These are phyloP conservation scores for Octonoba sinensis DNA, from an alignment of 2,888 invertebrate genomes.

Conservation along the genomic window DNA sequence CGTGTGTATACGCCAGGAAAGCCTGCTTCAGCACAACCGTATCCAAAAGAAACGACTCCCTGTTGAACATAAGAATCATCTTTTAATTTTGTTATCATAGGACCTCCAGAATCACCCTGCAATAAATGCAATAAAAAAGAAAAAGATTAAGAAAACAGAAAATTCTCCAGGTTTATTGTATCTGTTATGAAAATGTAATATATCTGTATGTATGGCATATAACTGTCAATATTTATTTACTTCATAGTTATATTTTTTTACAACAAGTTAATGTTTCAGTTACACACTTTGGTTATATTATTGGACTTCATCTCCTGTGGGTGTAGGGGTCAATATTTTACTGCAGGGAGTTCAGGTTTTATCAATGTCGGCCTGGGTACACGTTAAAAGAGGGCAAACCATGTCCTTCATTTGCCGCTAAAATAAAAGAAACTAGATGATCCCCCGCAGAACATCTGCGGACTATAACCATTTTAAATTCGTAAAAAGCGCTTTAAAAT, in stretches of 20 bases:
- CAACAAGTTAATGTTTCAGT: no score
- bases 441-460: no score
- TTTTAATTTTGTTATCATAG: conserved; percentile 29
- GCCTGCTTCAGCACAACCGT: conserved; percentile 53
- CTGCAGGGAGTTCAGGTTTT: no score
- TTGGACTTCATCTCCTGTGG: no score
- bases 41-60: conserved; percentile 66
- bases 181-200: neutral
- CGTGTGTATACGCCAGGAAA: conserved; percentile 66
- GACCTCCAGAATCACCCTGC: conserved; percentile 64
- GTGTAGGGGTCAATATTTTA: no score
- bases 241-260: neutral
- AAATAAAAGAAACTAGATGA: no score
- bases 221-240: neutral
- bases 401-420: no score
- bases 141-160: neutral
- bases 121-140: neutral
- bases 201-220: neutral
- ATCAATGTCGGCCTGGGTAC: no score
- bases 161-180: neutral
- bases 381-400: no score
- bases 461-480: no score
- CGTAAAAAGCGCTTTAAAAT: no score
- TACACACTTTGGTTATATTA: no score
- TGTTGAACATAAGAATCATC: conserved; percentile 41